A percentile compares a stretch with the other conserved stretches of the same genome.
phyloP scores from a whole-genome alignment of 2,797 vertebrate genomes.

The Pipistrellus pipistrellus region DNA sequence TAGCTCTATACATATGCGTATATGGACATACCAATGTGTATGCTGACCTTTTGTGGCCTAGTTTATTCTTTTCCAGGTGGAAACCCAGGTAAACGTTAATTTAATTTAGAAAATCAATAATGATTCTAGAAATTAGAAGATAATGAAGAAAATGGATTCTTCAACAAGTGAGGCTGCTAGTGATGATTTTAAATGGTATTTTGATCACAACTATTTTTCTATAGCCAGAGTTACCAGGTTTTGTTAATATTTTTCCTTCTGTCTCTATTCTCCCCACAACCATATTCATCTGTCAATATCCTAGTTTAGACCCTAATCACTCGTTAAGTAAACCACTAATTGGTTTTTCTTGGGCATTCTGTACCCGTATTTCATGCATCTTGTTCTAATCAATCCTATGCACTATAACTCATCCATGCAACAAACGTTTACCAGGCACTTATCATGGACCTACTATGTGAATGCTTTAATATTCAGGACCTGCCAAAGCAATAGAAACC shows the following conservation, averaged over 20 bases:
- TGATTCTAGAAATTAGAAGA: background rate
- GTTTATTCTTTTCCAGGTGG: background rate
- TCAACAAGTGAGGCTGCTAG: background rate
- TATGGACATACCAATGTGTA: background rate
- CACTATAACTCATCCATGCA: background rate
- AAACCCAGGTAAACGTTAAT: background rate
- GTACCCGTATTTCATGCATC: background rate
- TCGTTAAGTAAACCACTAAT: background rate
- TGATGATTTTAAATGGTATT: conserved; percentile 15
- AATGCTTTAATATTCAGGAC: background rate
- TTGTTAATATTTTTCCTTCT: conserved; percentile 21
- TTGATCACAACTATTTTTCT: conserved; percentile 15
- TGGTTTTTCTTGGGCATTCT: background rate
- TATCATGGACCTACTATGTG: background rate
- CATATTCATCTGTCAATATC: background rate
- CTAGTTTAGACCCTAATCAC: background rate
- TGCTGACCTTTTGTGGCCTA: background rate
- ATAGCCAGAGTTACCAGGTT: background rate
- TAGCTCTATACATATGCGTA: background rate
- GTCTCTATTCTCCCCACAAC: background rate
- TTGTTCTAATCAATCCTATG: background rate
- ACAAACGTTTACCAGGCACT: background rate
- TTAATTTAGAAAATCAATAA: background rate
- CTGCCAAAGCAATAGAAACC: conserved; percentile 6
- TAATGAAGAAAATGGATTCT: background rate